Conservation (phyloP, 1,140 invertebrate genomes). For the Drosophila virilis region DNA sequence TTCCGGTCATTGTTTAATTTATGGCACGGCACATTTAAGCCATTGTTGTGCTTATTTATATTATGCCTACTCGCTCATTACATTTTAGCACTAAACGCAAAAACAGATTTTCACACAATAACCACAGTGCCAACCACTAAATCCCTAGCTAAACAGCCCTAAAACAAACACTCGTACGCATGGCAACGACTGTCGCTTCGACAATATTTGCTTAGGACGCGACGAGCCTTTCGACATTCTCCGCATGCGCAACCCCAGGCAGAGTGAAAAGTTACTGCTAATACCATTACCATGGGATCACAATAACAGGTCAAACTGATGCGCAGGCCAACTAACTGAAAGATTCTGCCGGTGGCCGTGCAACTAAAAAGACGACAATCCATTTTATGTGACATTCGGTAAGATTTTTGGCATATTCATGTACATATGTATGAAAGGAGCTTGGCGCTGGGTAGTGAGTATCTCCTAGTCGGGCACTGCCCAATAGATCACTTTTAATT, state of each 20-base stretch:
- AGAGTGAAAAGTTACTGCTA: constrained; percentile 62
- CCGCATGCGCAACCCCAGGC: constrained; percentile 65
- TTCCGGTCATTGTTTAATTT: constrained; percentile 28
- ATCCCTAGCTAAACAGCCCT: constrained; percentile 59
- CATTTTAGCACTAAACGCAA: constrained; percentile 57
- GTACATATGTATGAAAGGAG: too few relatives aligned
- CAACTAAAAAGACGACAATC: not conserved
- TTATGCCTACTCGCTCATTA: constrained; percentile 70
- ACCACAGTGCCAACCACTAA: constrained; percentile 64
- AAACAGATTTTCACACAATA: constrained; percentile 75
- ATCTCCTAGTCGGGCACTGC: too few relatives aligned
- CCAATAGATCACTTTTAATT: too few relatives aligned
- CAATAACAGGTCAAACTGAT: constrained; percentile 3
- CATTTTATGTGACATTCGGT: not conserved
- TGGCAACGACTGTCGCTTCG: constrained; percentile 25
- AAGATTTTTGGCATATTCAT: not conserved
- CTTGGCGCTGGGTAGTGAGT: too few relatives aligned
- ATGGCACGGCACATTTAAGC: constrained; percentile 39
- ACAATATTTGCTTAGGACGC: constrained; percentile 73
- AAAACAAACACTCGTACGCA: constrained; percentile 54
- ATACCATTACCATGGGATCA: constrained; percentile 49
- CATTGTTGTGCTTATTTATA: constrained; percentile 59
- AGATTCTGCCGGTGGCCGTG: not conserved
- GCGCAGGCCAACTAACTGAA: not conserved
- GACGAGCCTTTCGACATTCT: constrained; percentile 38